phyloP scores from a whole-genome alignment of 2,888 invertebrate species.

The Siphlonurus alternatus region DNA sequence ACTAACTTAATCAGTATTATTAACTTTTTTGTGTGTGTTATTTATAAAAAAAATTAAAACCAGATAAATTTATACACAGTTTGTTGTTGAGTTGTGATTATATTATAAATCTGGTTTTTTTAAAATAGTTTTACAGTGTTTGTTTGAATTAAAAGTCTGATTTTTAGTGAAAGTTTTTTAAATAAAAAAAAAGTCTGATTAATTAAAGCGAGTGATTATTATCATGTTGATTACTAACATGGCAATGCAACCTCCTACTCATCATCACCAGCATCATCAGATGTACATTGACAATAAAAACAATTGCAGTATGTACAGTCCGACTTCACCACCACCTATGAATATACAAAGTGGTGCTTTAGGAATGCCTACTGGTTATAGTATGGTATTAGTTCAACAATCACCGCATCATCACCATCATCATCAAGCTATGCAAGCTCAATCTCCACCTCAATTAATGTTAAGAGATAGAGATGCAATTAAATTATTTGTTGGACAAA shows the following conservation, averaged over 20 bases:
- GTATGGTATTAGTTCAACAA: not conserved
- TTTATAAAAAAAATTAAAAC: too few relatives aligned
- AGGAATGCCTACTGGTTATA: not conserved
- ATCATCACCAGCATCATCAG: too few relatives aligned
- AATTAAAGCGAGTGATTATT: not conserved
- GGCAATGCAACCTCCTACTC: not conserved
- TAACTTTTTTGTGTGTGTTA: too few relatives aligned
- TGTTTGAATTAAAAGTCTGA: too few relatives aligned
- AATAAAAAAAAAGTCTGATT: not conserved
- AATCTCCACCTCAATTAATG: not conserved
- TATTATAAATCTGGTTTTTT: too few relatives aligned
- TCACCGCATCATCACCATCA: not conserved
- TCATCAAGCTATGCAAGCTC: not conserved
- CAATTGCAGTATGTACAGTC: not conserved
- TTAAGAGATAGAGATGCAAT: constrained; percentile 38
- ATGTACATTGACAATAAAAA: not conserved
- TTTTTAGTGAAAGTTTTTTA: not conserved
- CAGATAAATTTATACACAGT: too few relatives aligned
- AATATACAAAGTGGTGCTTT: too few relatives aligned
- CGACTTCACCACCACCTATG: not conserved
- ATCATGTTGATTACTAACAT: not conserved
- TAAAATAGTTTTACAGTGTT: too few relatives aligned
- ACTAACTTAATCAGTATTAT: too few relatives aligned
- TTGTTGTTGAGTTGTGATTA: too few relatives aligned
- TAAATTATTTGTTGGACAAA: constrained; percentile 86